phyloP scores from a whole-genome alignment of 2,113 vertebrate genomes.

The Carassius auratus region DNA sequence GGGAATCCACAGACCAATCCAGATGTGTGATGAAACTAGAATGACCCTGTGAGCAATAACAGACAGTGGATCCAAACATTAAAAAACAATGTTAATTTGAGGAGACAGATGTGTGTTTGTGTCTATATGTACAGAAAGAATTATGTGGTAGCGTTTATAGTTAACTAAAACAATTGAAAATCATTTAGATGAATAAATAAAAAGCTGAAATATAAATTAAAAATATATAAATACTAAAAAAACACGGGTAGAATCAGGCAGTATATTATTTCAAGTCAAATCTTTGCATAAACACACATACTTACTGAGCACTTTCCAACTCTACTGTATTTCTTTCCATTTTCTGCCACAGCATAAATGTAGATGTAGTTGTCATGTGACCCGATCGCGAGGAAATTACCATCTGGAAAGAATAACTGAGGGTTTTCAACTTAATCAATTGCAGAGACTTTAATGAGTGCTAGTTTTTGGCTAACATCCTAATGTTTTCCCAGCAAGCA shows the following conservation, averaged over 20 bases:
- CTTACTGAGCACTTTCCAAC: conserved; percentile 96
- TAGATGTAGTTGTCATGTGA: conserved; percentile 99
- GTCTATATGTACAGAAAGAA: neutral
- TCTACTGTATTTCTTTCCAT: conserved; percentile 90
- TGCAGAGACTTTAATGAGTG: neutral
- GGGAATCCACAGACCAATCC: conserved; percentile 95
- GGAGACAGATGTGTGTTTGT: neutral
- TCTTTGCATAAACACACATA: conserved; percentile 51
- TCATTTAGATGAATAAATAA: neutral
- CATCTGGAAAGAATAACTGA: conserved; percentile 76
- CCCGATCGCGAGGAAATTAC: conserved; percentile 93
- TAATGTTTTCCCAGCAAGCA: neutral
- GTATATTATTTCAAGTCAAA: neutral
- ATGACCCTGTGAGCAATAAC: conserved; percentile 82
- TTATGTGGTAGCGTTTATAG: neutral
- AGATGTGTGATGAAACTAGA: conserved; percentile 98
- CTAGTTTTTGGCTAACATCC: neutral
- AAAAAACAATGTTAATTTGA: neutral
- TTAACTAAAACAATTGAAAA: neutral
- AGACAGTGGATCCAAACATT: neutral
- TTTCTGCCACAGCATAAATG: conserved; percentile 90
- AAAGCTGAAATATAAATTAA: neutral
- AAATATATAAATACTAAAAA: neutral
- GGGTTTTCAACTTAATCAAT: conserved; percentile 14
- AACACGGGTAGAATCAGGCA: neutral